These are phyloP conservation scores for Monodelphis domestica DNA, from an alignment of 2,797 vertebrate species.

Conservation along the genomic window DNA sequence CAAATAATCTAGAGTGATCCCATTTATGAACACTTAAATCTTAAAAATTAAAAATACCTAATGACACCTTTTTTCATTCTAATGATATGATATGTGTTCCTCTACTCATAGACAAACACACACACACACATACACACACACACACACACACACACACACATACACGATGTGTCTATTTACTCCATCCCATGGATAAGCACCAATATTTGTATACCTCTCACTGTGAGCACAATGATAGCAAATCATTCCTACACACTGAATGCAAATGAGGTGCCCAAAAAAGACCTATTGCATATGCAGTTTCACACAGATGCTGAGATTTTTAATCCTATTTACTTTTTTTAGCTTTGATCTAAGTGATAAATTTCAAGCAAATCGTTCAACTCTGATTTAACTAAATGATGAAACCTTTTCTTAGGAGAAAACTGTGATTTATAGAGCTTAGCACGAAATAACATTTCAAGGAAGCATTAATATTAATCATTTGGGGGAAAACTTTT, in stretches of 20 bases:
- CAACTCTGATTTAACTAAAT: slow-evolving; percentile 65
- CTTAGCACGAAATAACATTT: slow-evolving; percentile 71
- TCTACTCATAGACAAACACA: background rate
- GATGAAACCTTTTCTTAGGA: slow-evolving; percentile 69
- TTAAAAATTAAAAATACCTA: slow-evolving; percentile 56
- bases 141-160: slow-evolving; percentile 19
- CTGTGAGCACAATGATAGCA: slow-evolving; percentile 63
- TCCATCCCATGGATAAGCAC: slow-evolving; percentile 41
- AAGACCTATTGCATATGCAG: slow-evolving; percentile 63
- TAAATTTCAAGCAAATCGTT: slow-evolving; percentile 76
- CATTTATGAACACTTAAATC: slow-evolving; percentile 57
- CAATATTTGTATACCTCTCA: slow-evolving; percentile 61
- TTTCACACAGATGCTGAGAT: slow-evolving; percentile 63
- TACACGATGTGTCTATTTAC: slow-evolving; percentile 28
- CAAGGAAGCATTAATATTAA: slow-evolving; percentile 74
- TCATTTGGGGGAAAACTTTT: slow-evolving; percentile 74
- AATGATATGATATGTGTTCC: slow-evolving; percentile 57
- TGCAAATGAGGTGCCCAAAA: slow-evolving; percentile 68
- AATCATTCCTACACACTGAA: slow-evolving; percentile 61
- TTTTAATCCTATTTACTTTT: slow-evolving; percentile 75
- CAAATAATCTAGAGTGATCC: slow-evolving; percentile 45
- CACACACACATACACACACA: background rate
- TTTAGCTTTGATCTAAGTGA: slow-evolving; percentile 69
- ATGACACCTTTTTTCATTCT: background rate
- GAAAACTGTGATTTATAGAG: slow-evolving; percentile 71